Conservation (phyloP, 2,888 invertebrate species). For the Ectropis crepuscularia region DNA sequence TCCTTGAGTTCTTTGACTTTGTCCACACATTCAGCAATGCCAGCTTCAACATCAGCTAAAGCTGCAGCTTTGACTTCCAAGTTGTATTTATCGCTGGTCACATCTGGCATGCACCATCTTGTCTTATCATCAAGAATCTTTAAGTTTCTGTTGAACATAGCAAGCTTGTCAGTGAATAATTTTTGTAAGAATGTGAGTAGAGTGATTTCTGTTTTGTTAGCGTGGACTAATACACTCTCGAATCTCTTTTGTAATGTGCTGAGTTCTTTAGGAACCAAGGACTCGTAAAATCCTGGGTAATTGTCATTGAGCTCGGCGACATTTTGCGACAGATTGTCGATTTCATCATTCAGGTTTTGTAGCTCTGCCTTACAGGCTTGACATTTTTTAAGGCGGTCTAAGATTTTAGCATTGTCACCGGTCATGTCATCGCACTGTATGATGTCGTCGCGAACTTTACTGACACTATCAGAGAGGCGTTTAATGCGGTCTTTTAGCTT, state of each 20-base stretch:
- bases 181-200: conserved; percentile 93
- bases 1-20: conserved; percentile 88
- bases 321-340: conserved; percentile 88
- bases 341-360: conserved; percentile 87
- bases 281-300: conserved; percentile 92
- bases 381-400: conserved; percentile 91
- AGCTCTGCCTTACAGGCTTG: conserved; percentile 89
- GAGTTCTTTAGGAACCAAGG: conserved; percentile 92
- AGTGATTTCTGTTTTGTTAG: conserved; percentile 92
- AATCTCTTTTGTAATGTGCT: conserved; percentile 93
- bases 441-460: conserved; percentile 91
- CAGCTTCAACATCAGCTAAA: conserved; percentile 89
- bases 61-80: conserved; percentile 95
- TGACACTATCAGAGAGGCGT: conserved; percentile 87
- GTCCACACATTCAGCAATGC: conserved; percentile 88
- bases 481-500: conserved; percentile 90
- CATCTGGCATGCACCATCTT: conserved; percentile 95
- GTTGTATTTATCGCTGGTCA: conserved; percentile 95
- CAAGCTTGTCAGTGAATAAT: conserved; percentile 93
- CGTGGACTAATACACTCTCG: conserved; percentile 90
- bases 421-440: conserved; percentile 95
- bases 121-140: conserved; percentile 94
- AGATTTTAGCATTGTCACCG: conserved; percentile 93
- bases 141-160: conserved; percentile 92
- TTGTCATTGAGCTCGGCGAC: conserved; percentile 89